phyloP scores from a whole-genome alignment of 2,888 invertebrate species.

The Agrotis exclamationis region DNA sequence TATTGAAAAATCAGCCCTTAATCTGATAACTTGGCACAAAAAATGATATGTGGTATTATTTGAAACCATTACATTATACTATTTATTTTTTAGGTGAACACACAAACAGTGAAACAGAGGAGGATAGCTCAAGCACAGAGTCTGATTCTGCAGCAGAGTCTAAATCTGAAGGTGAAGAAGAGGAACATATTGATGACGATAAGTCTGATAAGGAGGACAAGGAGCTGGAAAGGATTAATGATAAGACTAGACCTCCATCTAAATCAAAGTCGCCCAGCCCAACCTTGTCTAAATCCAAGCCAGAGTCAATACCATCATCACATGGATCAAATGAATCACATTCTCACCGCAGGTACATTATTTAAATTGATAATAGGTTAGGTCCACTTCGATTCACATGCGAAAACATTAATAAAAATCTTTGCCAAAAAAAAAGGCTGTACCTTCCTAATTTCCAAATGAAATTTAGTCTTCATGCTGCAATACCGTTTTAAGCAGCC shows the following conservation, averaged over 20 bases:
- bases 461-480: too few species aligned
- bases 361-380: background rate
- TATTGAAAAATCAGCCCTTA: too few species aligned
- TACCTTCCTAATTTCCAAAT: too few species aligned
- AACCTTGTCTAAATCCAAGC: slow-evolving; percentile 70
- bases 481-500: too few species aligned
- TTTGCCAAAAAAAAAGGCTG: too few species aligned
- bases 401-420: too few species aligned
- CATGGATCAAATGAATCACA: slow-evolving; percentile 82
- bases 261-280: slow-evolving; percentile 83
- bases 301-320: slow-evolving; percentile 79
- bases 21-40: background rate
- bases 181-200: slow-evolving; percentile 72
- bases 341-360: slow-evolving; percentile 79
- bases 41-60: background rate
- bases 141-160: slow-evolving; percentile 84
- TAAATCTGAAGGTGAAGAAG: slow-evolving; percentile 85
- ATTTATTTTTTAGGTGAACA: slow-evolving; percentile 81
- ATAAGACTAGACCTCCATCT: slow-evolving; percentile 77
- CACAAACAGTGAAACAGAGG: slow-evolving; percentile 89
- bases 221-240: slow-evolving; percentile 81
- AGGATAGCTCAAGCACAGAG: slow-evolving; percentile 84
- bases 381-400: too few species aligned
- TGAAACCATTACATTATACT: slow-evolving; percentile 1
- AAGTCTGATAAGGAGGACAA: slow-evolving; percentile 79